phyloP scores from a whole-genome alignment of 2,113 vertebrate species.

The Mormoops blainvillei region DNA sequence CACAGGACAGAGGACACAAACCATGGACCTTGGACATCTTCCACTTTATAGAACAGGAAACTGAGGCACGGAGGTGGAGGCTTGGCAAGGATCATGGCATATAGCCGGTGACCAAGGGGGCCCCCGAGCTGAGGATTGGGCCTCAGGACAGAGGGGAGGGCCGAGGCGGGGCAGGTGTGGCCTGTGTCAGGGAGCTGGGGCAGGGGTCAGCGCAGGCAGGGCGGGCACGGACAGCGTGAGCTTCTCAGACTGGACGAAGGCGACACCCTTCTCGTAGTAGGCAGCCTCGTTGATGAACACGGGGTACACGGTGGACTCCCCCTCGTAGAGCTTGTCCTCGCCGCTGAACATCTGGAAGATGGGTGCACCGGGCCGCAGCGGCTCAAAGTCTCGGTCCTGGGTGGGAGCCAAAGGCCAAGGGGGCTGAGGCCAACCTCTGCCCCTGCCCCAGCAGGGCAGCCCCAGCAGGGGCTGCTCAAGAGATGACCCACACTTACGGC shows the following conservation, averaged over 20 bases:
- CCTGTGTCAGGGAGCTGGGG: neutral
- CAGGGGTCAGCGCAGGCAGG: neutral
- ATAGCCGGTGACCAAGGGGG: neutral
- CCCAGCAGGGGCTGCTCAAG: neutral
- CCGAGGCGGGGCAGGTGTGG: neutral
- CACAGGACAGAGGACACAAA: neutral
- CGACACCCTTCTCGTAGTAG: conserved; percentile 65
- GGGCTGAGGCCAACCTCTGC: neutral
- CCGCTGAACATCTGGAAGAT: conserved; percentile 67
- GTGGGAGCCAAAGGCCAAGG: neutral
- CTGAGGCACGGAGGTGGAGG: neutral
- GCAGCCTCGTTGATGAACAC: conserved; percentile 69
- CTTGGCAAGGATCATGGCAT: neutral
- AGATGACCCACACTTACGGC: too few species aligned
- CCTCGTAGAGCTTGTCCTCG: conserved; percentile 52
- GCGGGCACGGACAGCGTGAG: neutral
- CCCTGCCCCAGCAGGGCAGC: neutral
- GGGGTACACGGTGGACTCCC: neutral
- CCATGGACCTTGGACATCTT: neutral
- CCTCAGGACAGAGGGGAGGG: neutral
- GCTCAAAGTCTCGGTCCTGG: conserved; percentile 69
- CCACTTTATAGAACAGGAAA: neutral
- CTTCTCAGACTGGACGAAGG: conserved; percentile 60
- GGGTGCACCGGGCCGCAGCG: conserved; percentile 47
- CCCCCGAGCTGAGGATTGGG: too few species aligned